Evolutionary conservation across 2,797 vertebrate species (phyloP).

Genomic region (Myotis planiceps): DNA sequence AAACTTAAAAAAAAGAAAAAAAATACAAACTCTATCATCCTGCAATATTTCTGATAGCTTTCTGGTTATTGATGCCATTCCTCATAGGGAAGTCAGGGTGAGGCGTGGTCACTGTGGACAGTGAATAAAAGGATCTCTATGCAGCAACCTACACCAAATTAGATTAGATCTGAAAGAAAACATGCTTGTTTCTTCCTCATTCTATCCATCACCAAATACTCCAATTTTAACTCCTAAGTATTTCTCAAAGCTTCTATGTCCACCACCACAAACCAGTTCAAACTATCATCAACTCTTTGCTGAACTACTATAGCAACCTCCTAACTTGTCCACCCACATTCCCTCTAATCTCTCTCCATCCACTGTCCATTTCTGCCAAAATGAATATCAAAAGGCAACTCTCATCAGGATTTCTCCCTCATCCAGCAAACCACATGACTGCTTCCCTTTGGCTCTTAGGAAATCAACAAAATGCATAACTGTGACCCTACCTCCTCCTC

Average conservation of each 20-base stretch:
- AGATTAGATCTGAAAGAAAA: not conserved
- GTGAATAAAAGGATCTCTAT: not conserved
- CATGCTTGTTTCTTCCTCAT: not conserved
- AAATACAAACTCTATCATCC: not conserved
- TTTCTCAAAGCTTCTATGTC: not conserved
- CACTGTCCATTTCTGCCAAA: conserved; percentile 34
- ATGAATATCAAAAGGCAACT: not conserved
- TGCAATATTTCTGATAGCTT: not conserved
- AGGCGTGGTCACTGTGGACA: not conserved
- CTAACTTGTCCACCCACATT: not conserved
- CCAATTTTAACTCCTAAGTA: conserved; percentile 13
- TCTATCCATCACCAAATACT: not conserved
- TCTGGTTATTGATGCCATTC: not conserved
- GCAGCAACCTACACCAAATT: not conserved
- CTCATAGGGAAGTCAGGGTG: not conserved
- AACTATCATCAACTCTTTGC: not conserved
- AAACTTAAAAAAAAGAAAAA: no score
- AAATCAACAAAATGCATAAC: not conserved
- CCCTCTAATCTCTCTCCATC: not conserved
- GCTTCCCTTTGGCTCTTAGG: not conserved
- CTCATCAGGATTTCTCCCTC: not conserved
- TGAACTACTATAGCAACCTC: not conserved
- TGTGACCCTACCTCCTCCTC: not conserved
- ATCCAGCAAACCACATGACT: not conserved
- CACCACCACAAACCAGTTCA: not conserved